Base-by-base conservation (phyloP, 2,888 invertebrate species). In the Volucella inflata region DNA sequence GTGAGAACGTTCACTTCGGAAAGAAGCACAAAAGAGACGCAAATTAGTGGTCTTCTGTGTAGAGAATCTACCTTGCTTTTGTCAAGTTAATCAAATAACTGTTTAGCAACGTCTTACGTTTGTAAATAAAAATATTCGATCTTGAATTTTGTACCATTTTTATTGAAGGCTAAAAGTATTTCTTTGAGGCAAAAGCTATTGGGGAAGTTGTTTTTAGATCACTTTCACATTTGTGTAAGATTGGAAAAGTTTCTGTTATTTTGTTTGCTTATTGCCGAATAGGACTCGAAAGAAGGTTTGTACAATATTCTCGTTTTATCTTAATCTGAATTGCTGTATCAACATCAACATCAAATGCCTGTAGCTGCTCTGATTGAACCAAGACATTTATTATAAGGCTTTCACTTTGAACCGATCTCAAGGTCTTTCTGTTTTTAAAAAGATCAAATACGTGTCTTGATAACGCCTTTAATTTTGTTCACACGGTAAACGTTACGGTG, bases 361-460 rank as follows among this genome's bases (percentile, higher is more conserved):
- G 4, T 30, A 30, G 30, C 30, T 30, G 30, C 6, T 30, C 30
- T 30, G 6, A 30, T 30, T 6, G 30, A 30, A 14, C 12, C 48
- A 38, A 59, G 40, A 44, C 68, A 17, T 60, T 51, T 68, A 44
- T 60, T 36, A 16, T 60, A 42, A 44, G 62, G 44, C 44, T 42
- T 42, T 44, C 53, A 62, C 62, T 55, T 62, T 46, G 46, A 76
- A 36, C 60, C 53, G 77, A 82, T 77, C 77, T 72, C 82, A 77
- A 46, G 55, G 67, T 53, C 12, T 65, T 62, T 44, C 40, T 21
- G 11, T 48, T 42, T 10, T 21, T 11, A 36, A 68, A 16, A 59
- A 17, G 48, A 16, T 53, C 51, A 44, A 70, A 14, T 44, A 40
- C 55, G 40, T 55, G 71, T 74, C 80, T 74, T 74, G 79, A 79